Evolutionary conservation across 2,888 invertebrate species (phyloP).

Genomic region (Papilio demoleus): DNA sequence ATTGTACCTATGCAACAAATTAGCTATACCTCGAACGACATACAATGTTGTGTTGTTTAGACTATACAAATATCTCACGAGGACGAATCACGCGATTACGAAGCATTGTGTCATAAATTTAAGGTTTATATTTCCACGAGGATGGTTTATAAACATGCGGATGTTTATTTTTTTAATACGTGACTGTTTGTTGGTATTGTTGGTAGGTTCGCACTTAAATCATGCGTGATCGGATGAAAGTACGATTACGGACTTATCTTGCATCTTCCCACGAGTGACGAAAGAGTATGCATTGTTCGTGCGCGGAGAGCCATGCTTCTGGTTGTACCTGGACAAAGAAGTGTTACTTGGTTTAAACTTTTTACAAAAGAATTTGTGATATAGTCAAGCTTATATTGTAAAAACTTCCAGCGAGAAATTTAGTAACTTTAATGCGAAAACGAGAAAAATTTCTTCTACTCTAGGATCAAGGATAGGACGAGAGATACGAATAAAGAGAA

Average conservation of each 20-base stretch:
- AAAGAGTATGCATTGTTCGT: conserved; percentile 52
- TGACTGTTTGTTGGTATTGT: conserved; percentile 65
- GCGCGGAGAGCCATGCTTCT: conserved; percentile 9
- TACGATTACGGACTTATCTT: conserved; percentile 70
- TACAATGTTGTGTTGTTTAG: conserved; percentile 3
- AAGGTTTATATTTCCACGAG: conserved; percentile 27
- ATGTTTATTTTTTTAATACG: conserved; percentile 47
- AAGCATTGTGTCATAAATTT: conserved; percentile 21
- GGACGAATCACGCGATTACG: neutral
- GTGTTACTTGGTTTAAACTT: neutral
- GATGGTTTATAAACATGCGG: conserved; percentile 41
- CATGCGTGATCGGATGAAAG: conserved; percentile 78
- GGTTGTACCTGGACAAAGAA: neutral
- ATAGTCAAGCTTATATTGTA: too few relatives aligned
- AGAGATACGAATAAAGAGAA: too few relatives aligned
- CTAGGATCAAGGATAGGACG: too few relatives aligned
- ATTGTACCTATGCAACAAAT: conserved; percentile 8
- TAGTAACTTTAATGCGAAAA: too few relatives aligned
- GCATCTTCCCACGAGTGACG: conserved; percentile 72
- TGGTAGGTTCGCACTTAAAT: conserved; percentile 73
- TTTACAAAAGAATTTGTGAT: too few relatives aligned
- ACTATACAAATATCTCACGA: conserved; percentile 5
- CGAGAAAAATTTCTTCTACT: too few relatives aligned
- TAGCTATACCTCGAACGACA: neutral
- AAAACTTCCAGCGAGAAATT: too few relatives aligned